A percentile compares a stretch with the other conserved stretches of the same genome.
Conservation (phyloP, 2,888 invertebrate genomes). For the Agrotis clavis region DNA sequence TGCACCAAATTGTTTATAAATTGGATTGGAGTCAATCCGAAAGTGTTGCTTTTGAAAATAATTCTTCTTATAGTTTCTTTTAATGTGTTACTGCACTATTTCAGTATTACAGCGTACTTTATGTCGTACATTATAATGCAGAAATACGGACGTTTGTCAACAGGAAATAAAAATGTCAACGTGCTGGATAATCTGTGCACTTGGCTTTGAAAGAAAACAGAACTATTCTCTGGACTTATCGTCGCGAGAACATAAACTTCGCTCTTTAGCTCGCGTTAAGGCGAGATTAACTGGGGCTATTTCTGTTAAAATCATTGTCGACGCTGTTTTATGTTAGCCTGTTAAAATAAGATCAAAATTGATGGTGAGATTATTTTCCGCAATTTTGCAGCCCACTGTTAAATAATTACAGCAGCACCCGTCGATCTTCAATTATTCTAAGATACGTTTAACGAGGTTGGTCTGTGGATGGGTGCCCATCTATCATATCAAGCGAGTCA, state of each 20-base stretch:
- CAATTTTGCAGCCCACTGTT: not conserved
- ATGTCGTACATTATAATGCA: slow-evolving; percentile 36
- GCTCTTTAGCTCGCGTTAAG: slow-evolving; percentile 59
- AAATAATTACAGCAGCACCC: no score
- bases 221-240: slow-evolving; percentile 53
- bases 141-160: slow-evolving; percentile 46
- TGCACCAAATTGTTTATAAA: slow-evolving; percentile 28
- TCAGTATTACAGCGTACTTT: slow-evolving; percentile 31
- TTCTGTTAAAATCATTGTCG: slow-evolving; percentile 66
- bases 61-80: no score
- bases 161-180: slow-evolving; percentile 66
- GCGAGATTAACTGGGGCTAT: slow-evolving; percentile 67
- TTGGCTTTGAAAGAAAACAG: slow-evolving; percentile 64
- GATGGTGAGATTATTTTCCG: not conserved
- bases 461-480: no score
- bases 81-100: slow-evolving; percentile 5
- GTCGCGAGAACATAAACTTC: slow-evolving; percentile 65
- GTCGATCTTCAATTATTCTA: no score
- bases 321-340: slow-evolving; percentile 52
- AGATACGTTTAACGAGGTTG: no score
- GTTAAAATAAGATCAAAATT: slow-evolving; percentile 28
- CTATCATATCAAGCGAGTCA: no score
- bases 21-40: no score
- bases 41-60: not conserved
- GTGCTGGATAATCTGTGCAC: slow-evolving; percentile 39